Base-by-base conservation (phyloP, 2,113 vertebrate species). In the Phalacrocorax carbo region DNA sequence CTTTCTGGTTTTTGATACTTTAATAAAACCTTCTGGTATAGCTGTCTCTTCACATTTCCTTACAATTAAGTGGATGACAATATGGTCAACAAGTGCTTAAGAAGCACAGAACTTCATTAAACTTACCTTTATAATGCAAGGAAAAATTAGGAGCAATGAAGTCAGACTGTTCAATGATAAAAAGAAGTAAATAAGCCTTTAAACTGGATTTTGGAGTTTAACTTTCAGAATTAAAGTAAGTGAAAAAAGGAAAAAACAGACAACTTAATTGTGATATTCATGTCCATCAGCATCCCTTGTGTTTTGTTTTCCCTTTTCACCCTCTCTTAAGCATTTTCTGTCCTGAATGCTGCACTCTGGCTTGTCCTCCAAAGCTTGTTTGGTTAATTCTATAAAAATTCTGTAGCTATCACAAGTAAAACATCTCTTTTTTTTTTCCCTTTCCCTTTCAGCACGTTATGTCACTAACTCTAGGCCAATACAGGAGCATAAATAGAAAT, bases 21-120 rank as follows among this genome's bases (percentile, higher is more conserved):
- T 93, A 96, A 95, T 96, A 85, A 93, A 94, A 82, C 61, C 30
- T 88, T 94, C 84, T 87, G 34, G 82, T 73, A 90, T 46, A 95
- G 44, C 66, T 95, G 82, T 93, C 91, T 89, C 40, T 87, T 95
- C 57, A 49, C 66, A 72, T 95, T 96, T 96, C 61, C 66, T 90
- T 82, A 80, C 34, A 85, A 82, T 85, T 90, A 94, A 80, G 40
- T 73, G 70, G 32, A 87, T 86, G 21, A 42, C 77, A 93, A 75
- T 87, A 91, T 30, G n/a, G 60, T 84, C 61, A 85, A 91, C 4
- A 89, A 89, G 32, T 46, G 11, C 18, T 94, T 85, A 88, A 77
- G 61, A 91, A 79, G 4, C 21, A 80, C 26, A 72, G 58, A 94
- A 76, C 25, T 88, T 85, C 61, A 76, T 78, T 86, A 89, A 93